Evolutionary conservation across 23 tunicate species (phyloP).

Genomic region (Styela clava): DNA sequence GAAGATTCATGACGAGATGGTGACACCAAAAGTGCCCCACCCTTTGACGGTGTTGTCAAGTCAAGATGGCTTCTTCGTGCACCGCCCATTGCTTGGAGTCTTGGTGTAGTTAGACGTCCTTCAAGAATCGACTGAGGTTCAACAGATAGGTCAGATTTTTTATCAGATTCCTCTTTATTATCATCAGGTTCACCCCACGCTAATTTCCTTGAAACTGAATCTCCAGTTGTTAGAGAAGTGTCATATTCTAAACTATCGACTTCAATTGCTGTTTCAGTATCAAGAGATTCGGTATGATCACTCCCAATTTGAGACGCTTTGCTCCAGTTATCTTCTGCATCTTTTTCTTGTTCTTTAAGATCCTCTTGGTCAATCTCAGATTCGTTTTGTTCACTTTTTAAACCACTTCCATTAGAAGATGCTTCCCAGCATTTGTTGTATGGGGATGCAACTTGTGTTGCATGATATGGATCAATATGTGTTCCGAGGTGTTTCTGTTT

Average conservation of each 20-base stretch:
- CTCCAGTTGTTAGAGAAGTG: not conserved
- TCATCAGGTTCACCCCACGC: conserved; percentile 62
- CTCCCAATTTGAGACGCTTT: conserved; percentile 15
- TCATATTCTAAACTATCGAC: conserved; percentile 24
- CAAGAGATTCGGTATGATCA: not conserved
- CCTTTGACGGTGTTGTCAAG: conserved; percentile 64
- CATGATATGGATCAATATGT: conserved; percentile 67
- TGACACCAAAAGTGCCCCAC: conserved; percentile 26
- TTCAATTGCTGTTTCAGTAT: not conserved
- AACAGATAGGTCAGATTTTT: not conserved
- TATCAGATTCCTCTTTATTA: conserved; percentile 27
- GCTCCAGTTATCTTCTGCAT: conserved; percentile 18
- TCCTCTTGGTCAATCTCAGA: not conserved
- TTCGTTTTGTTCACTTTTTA: not conserved
- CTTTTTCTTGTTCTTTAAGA: conserved; percentile 1
- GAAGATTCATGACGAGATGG: not conserved
- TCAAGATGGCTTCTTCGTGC: conserved; percentile 84
- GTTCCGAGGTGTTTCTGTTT: conserved; percentile 66
- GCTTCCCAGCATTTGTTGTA: conserved; percentile 77
- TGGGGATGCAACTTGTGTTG: conserved; percentile 65
- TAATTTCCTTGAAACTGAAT: conserved; percentile 49
- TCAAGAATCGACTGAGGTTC: conserved; percentile 13
- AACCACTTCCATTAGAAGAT: conserved; percentile 30
- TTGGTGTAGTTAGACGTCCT: conserved; percentile 88
- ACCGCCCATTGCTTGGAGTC: conserved; percentile 72